phyloP scores from a whole-genome alignment of 1,140 invertebrate genomes.

The Adoxophyes honmai region DNA sequence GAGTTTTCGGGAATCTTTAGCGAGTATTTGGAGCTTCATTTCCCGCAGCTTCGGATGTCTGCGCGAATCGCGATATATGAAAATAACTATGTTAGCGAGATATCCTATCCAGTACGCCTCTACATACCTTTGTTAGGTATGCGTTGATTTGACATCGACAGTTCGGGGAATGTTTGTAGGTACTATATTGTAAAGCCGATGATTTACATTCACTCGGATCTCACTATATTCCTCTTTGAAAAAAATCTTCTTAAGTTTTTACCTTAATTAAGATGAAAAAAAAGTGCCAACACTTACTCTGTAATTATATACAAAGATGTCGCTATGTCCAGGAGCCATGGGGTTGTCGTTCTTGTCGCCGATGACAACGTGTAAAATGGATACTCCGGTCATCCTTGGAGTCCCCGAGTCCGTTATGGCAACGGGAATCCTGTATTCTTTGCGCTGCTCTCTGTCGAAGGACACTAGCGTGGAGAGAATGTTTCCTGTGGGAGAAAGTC shows the following conservation, averaged over 20 bases:
- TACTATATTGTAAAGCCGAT: too few relatives aligned
- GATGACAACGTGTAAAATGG: conserved; percentile 90
- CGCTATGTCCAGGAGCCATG: conserved; percentile 88
- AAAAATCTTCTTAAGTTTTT: too few relatives aligned
- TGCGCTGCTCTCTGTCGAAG: conserved; percentile 94
- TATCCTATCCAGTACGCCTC: neutral
- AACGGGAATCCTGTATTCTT: conserved; percentile 92
- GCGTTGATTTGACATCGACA: neutral
- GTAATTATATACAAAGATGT: conserved; percentile 95
- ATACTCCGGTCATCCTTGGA: conserved; percentile 84
- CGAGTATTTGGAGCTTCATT: neutral
- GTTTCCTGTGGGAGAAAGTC: conserved; percentile 47
- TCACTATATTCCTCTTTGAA: too few relatives aligned
- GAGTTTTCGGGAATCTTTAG: conserved; percentile 2
- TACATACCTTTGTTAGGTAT: neutral
- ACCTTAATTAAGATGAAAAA: too few relatives aligned
- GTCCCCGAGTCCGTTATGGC: conserved; percentile 90
- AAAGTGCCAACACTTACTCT: conserved; percentile 79
- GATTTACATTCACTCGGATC: too few relatives aligned
- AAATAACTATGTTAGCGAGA: conserved; percentile 8
- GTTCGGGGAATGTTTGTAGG: too few relatives aligned
- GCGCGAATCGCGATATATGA: neutral
- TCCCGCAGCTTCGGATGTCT: neutral
- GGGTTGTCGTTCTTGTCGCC: conserved; percentile 94
- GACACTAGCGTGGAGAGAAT: conserved; percentile 79